Percentiles rank a stretch among this genome's conserved stretches.
Evolutionary conservation across 2,113 vertebrate species (phyloP).

Genomic region (Crotophaga sulcirostris): DNA sequence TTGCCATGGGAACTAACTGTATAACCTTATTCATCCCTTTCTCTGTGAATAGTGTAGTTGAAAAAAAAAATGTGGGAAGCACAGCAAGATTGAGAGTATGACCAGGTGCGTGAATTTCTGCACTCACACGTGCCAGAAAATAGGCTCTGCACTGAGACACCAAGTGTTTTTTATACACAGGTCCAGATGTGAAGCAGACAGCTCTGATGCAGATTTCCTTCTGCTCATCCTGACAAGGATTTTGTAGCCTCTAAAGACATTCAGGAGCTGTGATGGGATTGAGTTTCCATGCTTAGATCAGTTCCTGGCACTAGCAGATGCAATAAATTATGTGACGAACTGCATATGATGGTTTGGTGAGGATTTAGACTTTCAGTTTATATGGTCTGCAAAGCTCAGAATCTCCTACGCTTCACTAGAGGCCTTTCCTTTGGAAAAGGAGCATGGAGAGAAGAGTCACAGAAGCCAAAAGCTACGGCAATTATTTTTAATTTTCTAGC

Average conservation of each 20-base stretch:
- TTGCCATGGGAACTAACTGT: slow-evolving; percentile 46
- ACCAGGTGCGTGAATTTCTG: slow-evolving; percentile 41
- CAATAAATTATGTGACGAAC: slow-evolving; percentile 63
- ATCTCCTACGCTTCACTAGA: not conserved
- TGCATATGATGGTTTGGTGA: slow-evolving; percentile 19
- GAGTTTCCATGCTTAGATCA: slow-evolving; percentile 71
- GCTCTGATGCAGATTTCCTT: slow-evolving; percentile 36
- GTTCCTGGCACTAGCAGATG: slow-evolving; percentile 48
- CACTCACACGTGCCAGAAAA: slow-evolving; percentile 9
- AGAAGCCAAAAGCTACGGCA: not conserved
- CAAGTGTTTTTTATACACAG: slow-evolving; percentile 12
- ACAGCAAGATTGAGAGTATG: not conserved
- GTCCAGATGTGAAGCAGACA: slow-evolving; percentile 43
- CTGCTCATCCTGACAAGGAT: slow-evolving; percentile 56
- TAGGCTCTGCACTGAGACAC: not conserved
- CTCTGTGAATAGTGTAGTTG: slow-evolving; percentile 3
- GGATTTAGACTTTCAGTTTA: not conserved
- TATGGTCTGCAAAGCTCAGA: not conserved
- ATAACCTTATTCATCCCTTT: slow-evolving; percentile 40
- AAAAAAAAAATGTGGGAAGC: not conserved
- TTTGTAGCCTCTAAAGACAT: slow-evolving; percentile 48
- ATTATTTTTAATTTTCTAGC: not conserved
- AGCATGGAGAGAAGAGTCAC: not conserved
- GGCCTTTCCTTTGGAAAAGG: not conserved
- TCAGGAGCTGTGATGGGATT: slow-evolving; percentile 61